These are phyloP conservation scores for Arenaria interpres DNA, from an alignment of 2,113 vertebrate genomes.

Conservation along the genomic window DNA sequence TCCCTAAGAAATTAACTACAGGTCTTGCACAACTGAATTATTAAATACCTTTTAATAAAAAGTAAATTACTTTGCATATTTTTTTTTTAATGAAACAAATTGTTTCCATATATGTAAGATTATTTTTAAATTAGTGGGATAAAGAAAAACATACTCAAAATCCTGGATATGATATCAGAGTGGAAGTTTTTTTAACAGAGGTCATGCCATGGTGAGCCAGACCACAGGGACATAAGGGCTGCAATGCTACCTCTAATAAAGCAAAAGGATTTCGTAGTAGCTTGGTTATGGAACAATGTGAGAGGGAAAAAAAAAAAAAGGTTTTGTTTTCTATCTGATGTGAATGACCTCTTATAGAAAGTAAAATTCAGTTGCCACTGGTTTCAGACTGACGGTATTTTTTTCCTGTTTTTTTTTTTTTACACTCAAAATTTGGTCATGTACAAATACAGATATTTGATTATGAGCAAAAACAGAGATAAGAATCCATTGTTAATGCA, in stretches of 20 bases:
- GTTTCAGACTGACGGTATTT: not conserved
- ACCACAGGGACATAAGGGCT: not conserved
- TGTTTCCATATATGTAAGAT: not conserved
- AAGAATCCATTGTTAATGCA: not conserved
- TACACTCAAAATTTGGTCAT: not conserved
- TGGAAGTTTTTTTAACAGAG: not conserved
- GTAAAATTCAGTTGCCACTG: not conserved
- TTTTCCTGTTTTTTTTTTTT: no score
- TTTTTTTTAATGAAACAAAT: not conserved
- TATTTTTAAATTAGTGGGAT: not conserved
- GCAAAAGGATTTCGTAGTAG: not conserved
- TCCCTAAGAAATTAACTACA: not conserved
- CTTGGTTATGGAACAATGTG: not conserved
- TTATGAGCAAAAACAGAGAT: not conserved
- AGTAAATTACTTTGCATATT: not conserved
- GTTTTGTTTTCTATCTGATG: not conserved
- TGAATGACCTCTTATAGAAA: not conserved
- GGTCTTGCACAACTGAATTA: not conserved
- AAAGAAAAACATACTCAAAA: not conserved
- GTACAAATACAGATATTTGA: not conserved
- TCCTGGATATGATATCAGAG: not conserved
- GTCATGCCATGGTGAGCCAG: not conserved
- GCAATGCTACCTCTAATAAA: not conserved
- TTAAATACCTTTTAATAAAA: not conserved
- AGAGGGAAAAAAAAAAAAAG: not conserved